phyloP scores from a whole-genome alignment of 2,888 invertebrate species.

The Athripsodes cinereus region DNA sequence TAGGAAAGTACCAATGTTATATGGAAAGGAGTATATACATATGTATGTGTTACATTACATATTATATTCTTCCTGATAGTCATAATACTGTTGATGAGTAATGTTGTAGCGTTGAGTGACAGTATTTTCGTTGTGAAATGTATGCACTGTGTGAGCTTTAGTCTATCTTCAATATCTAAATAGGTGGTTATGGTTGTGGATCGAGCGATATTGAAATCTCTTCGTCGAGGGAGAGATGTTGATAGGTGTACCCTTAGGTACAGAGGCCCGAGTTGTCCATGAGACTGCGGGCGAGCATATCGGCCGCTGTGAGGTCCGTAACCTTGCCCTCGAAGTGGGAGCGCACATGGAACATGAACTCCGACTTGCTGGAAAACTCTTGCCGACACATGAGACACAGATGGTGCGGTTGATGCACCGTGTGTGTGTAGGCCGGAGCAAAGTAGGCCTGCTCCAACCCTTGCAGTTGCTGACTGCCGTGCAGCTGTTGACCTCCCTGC shows the following conservation, averaged over 20 bases:
- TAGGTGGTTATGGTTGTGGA: not conserved
- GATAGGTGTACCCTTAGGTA: slow-evolving; percentile 38
- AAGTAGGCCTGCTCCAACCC: slow-evolving; percentile 37
- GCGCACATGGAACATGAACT: slow-evolving; percentile 64
- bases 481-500: slow-evolving; percentile 14
- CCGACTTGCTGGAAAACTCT: slow-evolving; percentile 59
- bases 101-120: no score
- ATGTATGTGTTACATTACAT: no score
- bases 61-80: no score
- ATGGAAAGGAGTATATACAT: no score
- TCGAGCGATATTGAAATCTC: not conserved
- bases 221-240: not conserved
- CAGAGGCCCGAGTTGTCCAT: slow-evolving; percentile 52
- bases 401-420: slow-evolving; percentile 40
- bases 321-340: slow-evolving; percentile 58
- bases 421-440: slow-evolving; percentile 18
- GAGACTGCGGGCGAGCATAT: slow-evolving; percentile 46
- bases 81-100: no score
- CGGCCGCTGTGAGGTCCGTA: slow-evolving; percentile 48
- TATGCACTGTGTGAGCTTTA: not conserved
- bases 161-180: not conserved
- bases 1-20: no score
- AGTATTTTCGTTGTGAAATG: not conserved
- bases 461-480: slow-evolving; percentile 6
- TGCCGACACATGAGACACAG: slow-evolving; percentile 62